Evolutionary conservation across 2,888 invertebrate genomes (phyloP).

Genomic region (Drosophila pseudotakahashii): DNA sequence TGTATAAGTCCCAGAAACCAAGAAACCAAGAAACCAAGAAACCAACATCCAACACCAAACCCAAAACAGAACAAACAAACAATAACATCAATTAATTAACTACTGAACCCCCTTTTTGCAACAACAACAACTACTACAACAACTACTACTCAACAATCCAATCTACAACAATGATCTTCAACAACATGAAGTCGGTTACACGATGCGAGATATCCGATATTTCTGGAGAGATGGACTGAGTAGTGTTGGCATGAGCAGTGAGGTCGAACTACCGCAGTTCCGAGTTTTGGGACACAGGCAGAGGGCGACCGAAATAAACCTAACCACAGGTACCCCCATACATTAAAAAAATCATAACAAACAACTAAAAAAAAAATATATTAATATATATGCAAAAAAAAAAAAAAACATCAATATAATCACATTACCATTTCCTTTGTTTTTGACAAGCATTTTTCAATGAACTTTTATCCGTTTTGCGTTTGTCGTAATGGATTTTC

Average conservation of each 20-base stretch:
- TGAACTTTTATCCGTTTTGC: conserved; percentile 49
- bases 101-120: conserved; percentile 74
- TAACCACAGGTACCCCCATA: conserved; percentile 95
- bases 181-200: conserved; percentile 92
- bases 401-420: conserved; percentile 51
- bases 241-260: conserved; percentile 97
- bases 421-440: conserved; percentile 69
- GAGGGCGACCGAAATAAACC: conserved; percentile 96
- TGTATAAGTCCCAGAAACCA: conserved; percentile 34
- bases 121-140: conserved; percentile 58
- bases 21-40: conserved; percentile 10
- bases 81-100: conserved; percentile 73
- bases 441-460: conserved; percentile 59
- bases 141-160: conserved; percentile 43
- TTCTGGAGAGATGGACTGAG: conserved; percentile 96
- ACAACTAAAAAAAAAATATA: conserved; percentile 53
- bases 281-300: conserved; percentile 98
- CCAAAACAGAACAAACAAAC: conserved; percentile 45
- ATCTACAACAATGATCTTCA: conserved; percentile 27
- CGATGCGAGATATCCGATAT: conserved; percentile 98
- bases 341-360: conserved; percentile 67
- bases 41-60: conserved; percentile 19
- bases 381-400: conserved; percentile 34
- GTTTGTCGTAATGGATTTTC: conserved; percentile 58
- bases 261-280: conserved; percentile 98